Evolutionary conservation across 2,888 invertebrate species (phyloP), one percentile per base, ranked within the genome.

Genomic region (Heliconius charithonia): DNA sequence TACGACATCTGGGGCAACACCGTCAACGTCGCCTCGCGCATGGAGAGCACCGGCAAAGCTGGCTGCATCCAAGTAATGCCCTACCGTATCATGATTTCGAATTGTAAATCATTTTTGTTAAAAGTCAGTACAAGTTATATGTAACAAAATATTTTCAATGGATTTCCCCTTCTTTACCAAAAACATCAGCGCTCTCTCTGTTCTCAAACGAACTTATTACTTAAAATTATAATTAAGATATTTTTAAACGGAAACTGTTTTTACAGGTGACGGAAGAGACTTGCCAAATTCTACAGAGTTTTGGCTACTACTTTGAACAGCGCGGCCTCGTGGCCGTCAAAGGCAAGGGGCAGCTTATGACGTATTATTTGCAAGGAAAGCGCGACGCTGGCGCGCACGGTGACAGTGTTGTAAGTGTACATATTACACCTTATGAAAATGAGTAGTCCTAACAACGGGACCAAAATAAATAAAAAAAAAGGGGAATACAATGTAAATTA

Each of bases 1-100:
- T 99, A 99, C 88, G 99, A 99, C 89, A 99, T 99, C 85, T 98
- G 98, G 98, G 99, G 99, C 2, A 99, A 99, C 89, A 98, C 99
- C 0, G 99, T 99, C 25, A 99, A 99, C 89, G 99, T 99, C 1
- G 99, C 99, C 10, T 98, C 98, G 0, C 95, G 99, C 79, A 99
- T 99, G 99, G 99, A 99, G 90, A 98, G 98, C 88, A 99, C 99
- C 0, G 99, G 99, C 81, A 98, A 98, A 94, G 98, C 98, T 77
- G 98, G 98, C 9, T 98, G 97, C 84, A 97, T 98, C 86, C 98
- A 99, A 97, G 98, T 98, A 12, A 74, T 37, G 41, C 4, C n/a
- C 12, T 62, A 4, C 1, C 25, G 13, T 25, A 25, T 25, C 4
- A 6, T 62, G 13, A 25, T 62, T 10, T 62, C 2, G 13, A n/a